Evolutionary conservation across 2,113 vertebrate genomes (phyloP).

Genomic region (Arvicanthis niloticus): DNA sequence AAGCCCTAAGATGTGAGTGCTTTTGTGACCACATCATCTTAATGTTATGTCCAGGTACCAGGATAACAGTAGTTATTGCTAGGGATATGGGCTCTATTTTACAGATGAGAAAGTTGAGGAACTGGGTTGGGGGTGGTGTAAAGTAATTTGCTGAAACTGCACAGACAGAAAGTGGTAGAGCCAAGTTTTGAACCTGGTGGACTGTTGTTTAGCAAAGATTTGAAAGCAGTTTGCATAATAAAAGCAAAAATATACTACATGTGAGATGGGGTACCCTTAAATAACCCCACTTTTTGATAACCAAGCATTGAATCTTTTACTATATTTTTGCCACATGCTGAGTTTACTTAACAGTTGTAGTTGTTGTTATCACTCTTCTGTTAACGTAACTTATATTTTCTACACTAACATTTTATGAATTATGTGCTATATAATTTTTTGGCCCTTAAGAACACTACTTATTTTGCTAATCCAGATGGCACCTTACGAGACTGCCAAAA

Average conservation of each 20-base stretch:
- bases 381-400: slow-evolving; percentile 58
- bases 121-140: not conserved
- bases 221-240: slow-evolving; percentile 55
- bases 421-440: slow-evolving; percentile 59
- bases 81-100: not conserved
- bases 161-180: not conserved
- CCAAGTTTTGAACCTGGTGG: slow-evolving; percentile 45
- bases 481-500: slow-evolving; percentile 72
- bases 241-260: not conserved
- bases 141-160: not conserved
- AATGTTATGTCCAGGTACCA: not conserved
- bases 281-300: slow-evolving; percentile 48
- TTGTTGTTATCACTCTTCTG: slow-evolving; percentile 36
- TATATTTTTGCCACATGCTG: slow-evolving; percentile 48
- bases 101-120: not conserved
- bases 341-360: slow-evolving; percentile 40
- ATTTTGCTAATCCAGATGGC: slow-evolving; percentile 76
- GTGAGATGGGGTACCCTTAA: slow-evolving; percentile 26
- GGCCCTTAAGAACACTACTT: slow-evolving; percentile 58
- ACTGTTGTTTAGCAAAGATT: slow-evolving; percentile 42
- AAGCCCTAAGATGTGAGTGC: not conserved
- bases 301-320: not conserved
- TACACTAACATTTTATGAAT: slow-evolving; percentile 72
- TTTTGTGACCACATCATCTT: not conserved
- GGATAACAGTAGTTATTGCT: not conserved